These are phyloP conservation scores for Phoxinus dragarum DNA, from an alignment of 2,797 vertebrate species.

Conservation along the genomic window DNA sequence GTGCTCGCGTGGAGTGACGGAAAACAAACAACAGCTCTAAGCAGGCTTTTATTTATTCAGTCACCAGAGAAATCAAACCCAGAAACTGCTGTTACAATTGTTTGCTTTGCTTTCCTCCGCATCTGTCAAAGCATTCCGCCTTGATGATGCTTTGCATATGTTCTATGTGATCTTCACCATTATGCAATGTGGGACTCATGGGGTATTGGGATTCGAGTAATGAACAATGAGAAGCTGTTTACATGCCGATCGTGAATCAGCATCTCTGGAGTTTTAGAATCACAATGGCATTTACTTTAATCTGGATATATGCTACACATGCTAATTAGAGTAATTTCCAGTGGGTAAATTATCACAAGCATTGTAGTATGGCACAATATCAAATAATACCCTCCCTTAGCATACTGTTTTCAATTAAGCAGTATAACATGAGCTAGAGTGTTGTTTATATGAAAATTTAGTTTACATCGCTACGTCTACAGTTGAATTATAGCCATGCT, in stretches of 20 bases:
- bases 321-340: constrained; percentile 21
- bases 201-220: constrained; percentile 31
- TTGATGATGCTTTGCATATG: constrained; percentile 41
- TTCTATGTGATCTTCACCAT: constrained; percentile 39
- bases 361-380: constrained; percentile 2
- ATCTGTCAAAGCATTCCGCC: constrained; percentile 25
- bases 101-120: constrained; percentile 47
- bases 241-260: constrained; percentile 26
- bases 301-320: constrained; percentile 24
- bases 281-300: constrained; percentile 35
- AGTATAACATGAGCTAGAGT: not conserved
- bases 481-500: not conserved
- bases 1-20: constrained; percentile 41
- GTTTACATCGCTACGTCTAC: not conserved
- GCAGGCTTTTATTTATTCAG: constrained; percentile 57
- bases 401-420: constrained; percentile 17
- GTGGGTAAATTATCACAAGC: not conserved
- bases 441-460: not conserved
- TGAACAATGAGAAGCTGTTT: constrained; percentile 40
- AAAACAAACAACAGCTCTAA: constrained; percentile 59
- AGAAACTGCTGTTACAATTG: constrained; percentile 49
- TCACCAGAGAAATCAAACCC: constrained; percentile 57
- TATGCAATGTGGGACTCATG: constrained; percentile 38
- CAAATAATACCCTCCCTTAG: not conserved
- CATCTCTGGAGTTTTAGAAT: constrained; percentile 35